phyloP scores from a whole-genome alignment of 2,113 vertebrate species.

The Apus apus region DNA sequence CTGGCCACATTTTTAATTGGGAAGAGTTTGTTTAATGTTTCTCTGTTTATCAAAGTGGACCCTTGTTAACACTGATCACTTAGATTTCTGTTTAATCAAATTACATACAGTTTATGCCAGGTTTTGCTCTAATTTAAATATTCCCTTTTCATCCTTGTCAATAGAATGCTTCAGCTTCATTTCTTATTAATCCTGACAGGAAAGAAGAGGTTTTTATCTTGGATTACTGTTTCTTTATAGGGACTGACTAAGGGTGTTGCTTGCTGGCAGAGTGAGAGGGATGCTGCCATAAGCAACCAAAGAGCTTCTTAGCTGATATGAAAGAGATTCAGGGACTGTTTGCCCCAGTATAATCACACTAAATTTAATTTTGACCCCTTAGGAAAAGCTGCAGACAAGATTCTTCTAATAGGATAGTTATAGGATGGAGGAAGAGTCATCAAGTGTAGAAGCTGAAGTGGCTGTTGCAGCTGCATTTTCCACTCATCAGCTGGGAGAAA shows the following conservation, averaged over 20 bases:
- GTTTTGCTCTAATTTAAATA: conserved; percentile 51
- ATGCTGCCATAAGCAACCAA: neutral
- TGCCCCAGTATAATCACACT: neutral
- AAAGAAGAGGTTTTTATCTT: neutral
- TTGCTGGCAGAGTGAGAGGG: neutral
- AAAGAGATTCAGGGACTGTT: neutral
- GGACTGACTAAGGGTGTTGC: neutral
- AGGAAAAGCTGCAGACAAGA: neutral
- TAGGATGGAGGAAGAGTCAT: neutral
- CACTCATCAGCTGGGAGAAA: neutral
- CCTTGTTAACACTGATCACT: conserved; percentile 54
- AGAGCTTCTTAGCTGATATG: neutral
- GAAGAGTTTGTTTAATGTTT: conserved; percentile 15
- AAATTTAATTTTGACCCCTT: neutral
- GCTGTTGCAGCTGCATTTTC: conserved; percentile 4
- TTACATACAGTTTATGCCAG: neutral
- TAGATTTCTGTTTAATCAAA: conserved; percentile 58
- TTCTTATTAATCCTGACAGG: conserved; percentile 27
- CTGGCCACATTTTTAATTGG: conserved; percentile 12
- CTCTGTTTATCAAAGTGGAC: conserved; percentile 57
- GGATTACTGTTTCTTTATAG: neutral
- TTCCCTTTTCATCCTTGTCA: conserved; percentile 42
- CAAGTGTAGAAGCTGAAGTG: neutral
- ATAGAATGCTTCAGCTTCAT: conserved; percentile 18
- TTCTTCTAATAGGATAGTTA: neutral